Evolutionary conservation across 2,888 invertebrate species (phyloP).

Genomic region (Oasisia sp.): DNA sequence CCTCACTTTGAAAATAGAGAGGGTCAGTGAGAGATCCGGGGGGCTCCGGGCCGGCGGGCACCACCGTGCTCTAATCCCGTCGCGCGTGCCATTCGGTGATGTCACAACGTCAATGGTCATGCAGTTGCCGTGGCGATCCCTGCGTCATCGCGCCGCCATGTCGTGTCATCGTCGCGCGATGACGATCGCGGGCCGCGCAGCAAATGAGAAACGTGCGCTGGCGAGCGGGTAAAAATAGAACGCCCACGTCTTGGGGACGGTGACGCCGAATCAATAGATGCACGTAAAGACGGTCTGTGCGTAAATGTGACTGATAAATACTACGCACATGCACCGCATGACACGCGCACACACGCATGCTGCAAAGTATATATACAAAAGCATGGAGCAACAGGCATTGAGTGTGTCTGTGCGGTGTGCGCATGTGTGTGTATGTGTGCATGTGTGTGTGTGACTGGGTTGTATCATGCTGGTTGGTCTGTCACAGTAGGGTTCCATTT

Average conservation of each 20-base stretch:
- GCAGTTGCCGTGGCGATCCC: background rate
- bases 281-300: background rate
- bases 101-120: conserved; percentile 17
- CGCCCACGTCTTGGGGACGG: background rate
- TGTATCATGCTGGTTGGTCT: background rate
- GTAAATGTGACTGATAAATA: background rate
- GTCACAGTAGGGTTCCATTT: background rate
- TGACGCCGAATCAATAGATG: background rate
- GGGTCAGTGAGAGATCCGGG: background rate
- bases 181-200: background rate
- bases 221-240: background rate
- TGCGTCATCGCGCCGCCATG: background rate
- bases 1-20: background rate
- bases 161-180: background rate
- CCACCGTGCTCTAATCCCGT: background rate
- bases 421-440: background rate
- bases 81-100: background rate
- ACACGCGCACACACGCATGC: background rate
- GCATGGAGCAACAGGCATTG: background rate
- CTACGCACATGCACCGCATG: background rate
- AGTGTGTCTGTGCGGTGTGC: no score
- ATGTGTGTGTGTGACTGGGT: background rate
- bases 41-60: background rate
- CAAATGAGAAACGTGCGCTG: background rate
- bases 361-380: conserved; percentile 2